A percentile compares a stretch with the other conserved stretches of the same genome.
These are phyloP conservation scores for Hydropotes inermis DNA, from an alignment of 2,113 vertebrate genomes.

Conservation along the genomic window DNA sequence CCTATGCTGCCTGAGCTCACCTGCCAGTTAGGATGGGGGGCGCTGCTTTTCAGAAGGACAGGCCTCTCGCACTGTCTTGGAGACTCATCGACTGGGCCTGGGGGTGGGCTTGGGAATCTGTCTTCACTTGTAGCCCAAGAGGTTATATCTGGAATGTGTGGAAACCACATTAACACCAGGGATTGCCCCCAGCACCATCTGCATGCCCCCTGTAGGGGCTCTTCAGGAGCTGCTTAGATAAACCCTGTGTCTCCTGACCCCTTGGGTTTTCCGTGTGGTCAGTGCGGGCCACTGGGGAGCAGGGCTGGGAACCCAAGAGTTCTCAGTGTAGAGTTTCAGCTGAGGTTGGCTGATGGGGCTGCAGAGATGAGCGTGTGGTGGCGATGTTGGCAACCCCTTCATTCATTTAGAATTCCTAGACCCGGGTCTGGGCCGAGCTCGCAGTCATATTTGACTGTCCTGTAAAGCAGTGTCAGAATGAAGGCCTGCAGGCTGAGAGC, in stretches of 20 bases:
- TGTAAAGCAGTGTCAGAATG: neutral
- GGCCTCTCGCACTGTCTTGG: neutral
- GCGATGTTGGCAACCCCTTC: neutral
- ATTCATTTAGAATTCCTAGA: neutral
- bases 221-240: neutral
- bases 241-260: neutral
- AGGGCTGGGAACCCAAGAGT: neutral
- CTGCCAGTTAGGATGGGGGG: neutral
- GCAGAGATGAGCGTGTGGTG: neutral
- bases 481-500: neutral
- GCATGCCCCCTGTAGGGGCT: neutral
- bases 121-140: neutral
- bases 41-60: neutral
- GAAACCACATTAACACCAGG: neutral
- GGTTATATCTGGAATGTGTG: neutral
- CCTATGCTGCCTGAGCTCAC: rapidly evolving
- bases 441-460: neutral
- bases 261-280: neutral
- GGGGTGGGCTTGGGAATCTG: neutral
- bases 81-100: rapidly evolving
- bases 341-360: neutral
- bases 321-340: too few species aligned
- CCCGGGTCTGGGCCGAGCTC: neutral
- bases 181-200: neutral
- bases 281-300: neutral